These are phyloP conservation scores for Sciurus vulgaris DNA, from an alignment of 2,797 vertebrate genomes.

Conservation along the genomic window DNA sequence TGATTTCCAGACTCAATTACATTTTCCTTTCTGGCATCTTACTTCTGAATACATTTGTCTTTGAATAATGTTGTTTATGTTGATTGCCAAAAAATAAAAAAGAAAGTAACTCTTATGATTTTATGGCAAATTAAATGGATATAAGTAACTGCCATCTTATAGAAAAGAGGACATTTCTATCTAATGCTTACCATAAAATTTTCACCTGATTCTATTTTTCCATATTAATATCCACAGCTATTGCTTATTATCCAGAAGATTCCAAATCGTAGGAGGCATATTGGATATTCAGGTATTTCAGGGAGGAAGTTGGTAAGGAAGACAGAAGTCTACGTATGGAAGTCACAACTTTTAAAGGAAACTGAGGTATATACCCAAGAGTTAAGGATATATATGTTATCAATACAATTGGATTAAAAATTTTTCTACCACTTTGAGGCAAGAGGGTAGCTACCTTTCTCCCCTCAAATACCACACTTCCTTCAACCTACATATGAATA, in stretches of 20 bases:
- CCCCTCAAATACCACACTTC: not conserved
- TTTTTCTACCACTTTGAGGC: not conserved
- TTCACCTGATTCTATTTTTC: conserved; percentile 52
- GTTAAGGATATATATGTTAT: too few relatives aligned
- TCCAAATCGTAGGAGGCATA: conserved; percentile 33
- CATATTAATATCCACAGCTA: conserved; percentile 30
- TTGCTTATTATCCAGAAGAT: conserved; percentile 42
- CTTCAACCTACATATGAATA: not conserved
- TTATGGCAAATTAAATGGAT: conserved; percentile 63
- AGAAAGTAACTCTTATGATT: conserved; percentile 67
- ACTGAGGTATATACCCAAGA: not conserved
- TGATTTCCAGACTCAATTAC: conserved; percentile 85
- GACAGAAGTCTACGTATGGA: not conserved
- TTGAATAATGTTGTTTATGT: conserved; percentile 85
- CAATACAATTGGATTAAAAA: not conserved
- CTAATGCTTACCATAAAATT: conserved; percentile 11
- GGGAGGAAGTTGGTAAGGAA: not conserved
- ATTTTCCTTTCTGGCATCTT: conserved; percentile 84
- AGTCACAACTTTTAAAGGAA: conserved; percentile 36
- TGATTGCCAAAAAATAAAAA: conserved; percentile 72
- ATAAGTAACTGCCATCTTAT: conserved; percentile 58
- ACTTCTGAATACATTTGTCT: conserved; percentile 80
- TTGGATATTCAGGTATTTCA: not conserved
- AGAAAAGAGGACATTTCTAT: conserved; percentile 54
- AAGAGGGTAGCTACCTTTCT: not conserved